Conservation (phyloP, 2,113 vertebrate species). For the Phalacrocorax aristotelis region DNA sequence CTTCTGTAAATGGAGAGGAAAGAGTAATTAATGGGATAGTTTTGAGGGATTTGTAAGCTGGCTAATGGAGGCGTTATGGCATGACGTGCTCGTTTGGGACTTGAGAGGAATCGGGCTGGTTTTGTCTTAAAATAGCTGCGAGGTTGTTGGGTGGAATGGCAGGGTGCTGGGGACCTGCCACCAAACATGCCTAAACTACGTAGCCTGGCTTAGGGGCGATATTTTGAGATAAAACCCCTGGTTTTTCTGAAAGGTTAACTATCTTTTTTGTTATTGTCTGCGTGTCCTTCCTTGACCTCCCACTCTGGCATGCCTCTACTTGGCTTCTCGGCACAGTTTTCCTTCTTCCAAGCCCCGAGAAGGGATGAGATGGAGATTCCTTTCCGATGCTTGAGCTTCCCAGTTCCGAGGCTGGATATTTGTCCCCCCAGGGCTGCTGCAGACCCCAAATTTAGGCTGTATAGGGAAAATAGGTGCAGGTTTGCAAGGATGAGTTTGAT, state of each 20-base stretch:
- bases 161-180: not conserved
- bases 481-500: rapidly evolving
- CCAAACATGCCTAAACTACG: rapidly evolving
- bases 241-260: not conserved
- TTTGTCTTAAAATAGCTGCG: rapidly evolving
- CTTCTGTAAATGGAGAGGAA: not conserved
- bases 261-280: rapidly evolving
- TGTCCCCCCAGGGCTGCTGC: too few species aligned
- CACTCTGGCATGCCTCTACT: rapidly evolving
- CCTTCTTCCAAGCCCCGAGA: not conserved
- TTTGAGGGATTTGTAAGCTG: not conserved
- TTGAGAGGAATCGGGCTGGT: not conserved
- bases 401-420: not conserved
- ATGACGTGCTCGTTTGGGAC: rapidly evolving
- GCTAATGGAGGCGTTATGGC: rapidly evolving
- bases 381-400: not conserved
- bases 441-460: not conserved
- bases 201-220: rapidly evolving
- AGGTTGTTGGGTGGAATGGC: rapidly evolving
- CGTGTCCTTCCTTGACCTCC: not conserved
- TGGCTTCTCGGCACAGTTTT: not conserved
- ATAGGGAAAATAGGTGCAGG: rapidly evolving
- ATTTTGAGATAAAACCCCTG: rapidly evolving
- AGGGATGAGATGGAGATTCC: not conserved
- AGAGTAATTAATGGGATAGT: not conserved